Evolutionary conservation across 2,113 vertebrate species (phyloP), one percentile per base, ranked within the genome.

Genomic region (Cepphus grylle): DNA sequence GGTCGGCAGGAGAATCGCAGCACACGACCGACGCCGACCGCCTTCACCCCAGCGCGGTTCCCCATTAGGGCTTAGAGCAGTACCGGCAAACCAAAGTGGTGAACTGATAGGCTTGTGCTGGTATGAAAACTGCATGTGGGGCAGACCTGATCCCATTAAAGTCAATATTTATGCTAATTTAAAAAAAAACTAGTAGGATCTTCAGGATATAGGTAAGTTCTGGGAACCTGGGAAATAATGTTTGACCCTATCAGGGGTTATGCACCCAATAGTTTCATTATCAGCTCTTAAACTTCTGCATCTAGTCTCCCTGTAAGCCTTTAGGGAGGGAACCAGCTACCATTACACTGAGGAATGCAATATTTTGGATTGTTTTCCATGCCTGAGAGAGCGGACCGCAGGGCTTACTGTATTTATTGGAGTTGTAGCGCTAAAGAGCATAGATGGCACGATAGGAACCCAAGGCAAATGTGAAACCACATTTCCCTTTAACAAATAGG

Each of bases 21-120:
- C 0, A 6, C 18, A 3, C 0, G 11, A 29, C 13, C 0, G 9
- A 23, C 2, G 22, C 38, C 3, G 32, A 55, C 43, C 0, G 0
- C 43, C 66, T 50, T 34, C 22, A 27, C 36, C n/a, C 43, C 53
- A 5, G 26, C 8, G 42, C n/a, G 21, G 47, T 15, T 36, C 26
- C 69, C 53, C 7, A 0, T 2, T 7, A 23, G 9, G 12, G 29
- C 72, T 45, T 7, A 4, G 2, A 27, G 67, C 62, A 12, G 30
- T 1, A 12, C 25, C 29, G 43, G 52, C 45, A 55, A 50, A 73
- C 43, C 47, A n/a, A 12, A 12, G 34, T 6, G 32, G 34, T 25
- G 10, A 45, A 11, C 40, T 29, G 58, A 20, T 65, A 7, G 1
- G 7, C 42, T 63, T 19, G 6, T 32, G 34, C 50, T 40, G 72